A percentile compares a stretch with the other conserved stretches of the same genome.
Evolutionary conservation across 2,113 vertebrate genomes (phyloP).

Genomic region (Antechinus stuartii): DNA sequence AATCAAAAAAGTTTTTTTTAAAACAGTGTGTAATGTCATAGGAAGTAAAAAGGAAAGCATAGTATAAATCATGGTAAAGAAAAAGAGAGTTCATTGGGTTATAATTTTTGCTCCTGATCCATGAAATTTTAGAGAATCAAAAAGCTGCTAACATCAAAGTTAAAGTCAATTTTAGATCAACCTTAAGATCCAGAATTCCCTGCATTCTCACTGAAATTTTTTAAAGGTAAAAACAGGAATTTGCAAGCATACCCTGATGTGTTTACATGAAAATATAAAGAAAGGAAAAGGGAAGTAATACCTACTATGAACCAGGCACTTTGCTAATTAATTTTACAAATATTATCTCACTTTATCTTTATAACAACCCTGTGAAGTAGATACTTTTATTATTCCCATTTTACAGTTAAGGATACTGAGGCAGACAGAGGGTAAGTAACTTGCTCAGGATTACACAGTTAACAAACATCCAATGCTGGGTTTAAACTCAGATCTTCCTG

Average conservation of each 20-base stretch:
- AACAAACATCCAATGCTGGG: neutral
- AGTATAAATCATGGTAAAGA: neutral
- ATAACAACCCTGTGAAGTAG: neutral
- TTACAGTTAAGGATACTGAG: neutral
- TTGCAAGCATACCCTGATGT: neutral
- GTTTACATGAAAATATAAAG: neutral
- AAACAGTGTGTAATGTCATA: neutral
- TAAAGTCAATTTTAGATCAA: neutral
- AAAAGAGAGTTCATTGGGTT: neutral
- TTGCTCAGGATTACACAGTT: neutral
- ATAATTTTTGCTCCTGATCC: neutral
- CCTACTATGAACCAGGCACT: neutral
- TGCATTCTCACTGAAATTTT: neutral
- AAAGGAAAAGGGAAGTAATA: neutral
- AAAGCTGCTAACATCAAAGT: neutral
- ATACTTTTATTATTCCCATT: neutral
- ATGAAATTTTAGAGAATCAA: neutral
- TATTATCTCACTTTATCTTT: neutral
- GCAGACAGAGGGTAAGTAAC: neutral
- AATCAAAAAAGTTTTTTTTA: neutral
- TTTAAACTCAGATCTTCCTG: neutral
- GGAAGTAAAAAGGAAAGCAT: neutral
- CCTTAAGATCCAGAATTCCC: neutral
- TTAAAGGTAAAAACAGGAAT: neutral
- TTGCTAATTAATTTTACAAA: neutral